Evolutionary conservation across 1,140 invertebrate genomes (phyloP).

Genomic region (Plectrocnemia conspersa): DNA sequence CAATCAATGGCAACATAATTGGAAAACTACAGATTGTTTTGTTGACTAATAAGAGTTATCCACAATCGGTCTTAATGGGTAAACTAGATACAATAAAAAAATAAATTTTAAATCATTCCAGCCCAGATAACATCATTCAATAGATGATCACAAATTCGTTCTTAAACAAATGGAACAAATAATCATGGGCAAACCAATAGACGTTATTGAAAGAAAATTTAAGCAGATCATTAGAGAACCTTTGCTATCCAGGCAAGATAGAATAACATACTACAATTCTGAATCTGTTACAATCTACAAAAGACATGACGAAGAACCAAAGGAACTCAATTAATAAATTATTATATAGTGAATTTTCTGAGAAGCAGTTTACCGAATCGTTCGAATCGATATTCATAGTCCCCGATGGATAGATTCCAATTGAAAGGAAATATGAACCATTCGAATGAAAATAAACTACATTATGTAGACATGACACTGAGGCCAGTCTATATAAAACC

Average conservation of each 20-base stretch:
- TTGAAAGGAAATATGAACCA: constrained; percentile 43
- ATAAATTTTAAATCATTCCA: constrained; percentile 42
- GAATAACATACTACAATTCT: constrained; percentile 48
- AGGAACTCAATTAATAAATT: constrained; percentile 42
- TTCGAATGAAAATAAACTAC: too few species aligned
- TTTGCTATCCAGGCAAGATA: constrained; percentile 50
- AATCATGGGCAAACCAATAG: constrained; percentile 50
- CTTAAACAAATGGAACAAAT: constrained; percentile 45
- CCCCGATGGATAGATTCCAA: constrained; percentile 56
- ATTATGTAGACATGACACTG: constrained; percentile 47
- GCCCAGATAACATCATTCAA: constrained; percentile 38
- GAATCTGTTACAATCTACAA: constrained; percentile 48
- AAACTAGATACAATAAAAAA: constrained; percentile 43
- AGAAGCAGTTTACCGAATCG: constrained; percentile 51
- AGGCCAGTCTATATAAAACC: constrained; percentile 47
- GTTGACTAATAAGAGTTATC: constrained; percentile 24
- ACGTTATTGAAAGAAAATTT: constrained; percentile 75
- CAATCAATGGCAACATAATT: constrained; percentile 37
- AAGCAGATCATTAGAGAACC: constrained; percentile 69
- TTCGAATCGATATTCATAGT: constrained; percentile 72
- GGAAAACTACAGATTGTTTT: constrained; percentile 39
- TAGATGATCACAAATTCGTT: constrained; percentile 40
- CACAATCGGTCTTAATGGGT: constrained; percentile 38
- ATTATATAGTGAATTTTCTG: constrained; percentile 35
- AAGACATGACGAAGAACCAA: constrained; percentile 50